Evolutionary conservation across 2,797 vertebrate species (phyloP), one percentile per base, ranked within the genome.

Genomic region (Octomys mimax): DNA sequence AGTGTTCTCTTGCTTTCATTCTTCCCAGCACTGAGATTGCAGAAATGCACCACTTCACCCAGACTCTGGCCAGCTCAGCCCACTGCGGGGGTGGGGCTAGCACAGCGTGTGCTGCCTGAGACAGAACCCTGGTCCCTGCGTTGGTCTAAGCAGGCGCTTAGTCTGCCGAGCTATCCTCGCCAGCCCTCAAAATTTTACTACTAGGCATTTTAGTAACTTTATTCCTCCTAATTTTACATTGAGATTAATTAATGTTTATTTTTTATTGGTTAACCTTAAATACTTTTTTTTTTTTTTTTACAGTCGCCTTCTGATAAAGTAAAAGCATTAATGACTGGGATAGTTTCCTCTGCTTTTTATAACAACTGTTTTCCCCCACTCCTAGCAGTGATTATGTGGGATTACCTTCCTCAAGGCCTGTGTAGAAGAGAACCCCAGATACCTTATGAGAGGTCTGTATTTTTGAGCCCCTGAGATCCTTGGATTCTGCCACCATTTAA

Each of bases 201-300:
- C 33, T n/a, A 73, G 85, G n/a, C 33, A 91, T 96, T 96, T 96
- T 54, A 89, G 24, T 84, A 95, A 59, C 62, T 94, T 82, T 80
- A 85, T 22, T 66, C 62, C 62, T 64, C 24, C 62, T 54, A 54
- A 54, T 54, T 54, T 54, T 91, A 83, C 13, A n/a, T 57, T 73
- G 95, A 64, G 16, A 88, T 92, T 70, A 94, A 81, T 92, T 91
- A 57, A 59, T 89, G 3, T 49, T 6, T 87, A 33, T 84, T 89
- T 86, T 77, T 93, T 83, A 59, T 82, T 57, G 11, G 6, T 88
- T 96, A 80, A 31, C 31, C 31, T 87, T 94, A 81, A 96, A 61
- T 31, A 79, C 49, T 78, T 85, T 5, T 89, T 8, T n/a, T 33
- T n/a, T 33, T 13, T 87, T 46, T 96, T 78, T 85, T 87, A 75